phyloP scores from a whole-genome alignment of 2,797 vertebrate species.

The Coilia nasus region DNA sequence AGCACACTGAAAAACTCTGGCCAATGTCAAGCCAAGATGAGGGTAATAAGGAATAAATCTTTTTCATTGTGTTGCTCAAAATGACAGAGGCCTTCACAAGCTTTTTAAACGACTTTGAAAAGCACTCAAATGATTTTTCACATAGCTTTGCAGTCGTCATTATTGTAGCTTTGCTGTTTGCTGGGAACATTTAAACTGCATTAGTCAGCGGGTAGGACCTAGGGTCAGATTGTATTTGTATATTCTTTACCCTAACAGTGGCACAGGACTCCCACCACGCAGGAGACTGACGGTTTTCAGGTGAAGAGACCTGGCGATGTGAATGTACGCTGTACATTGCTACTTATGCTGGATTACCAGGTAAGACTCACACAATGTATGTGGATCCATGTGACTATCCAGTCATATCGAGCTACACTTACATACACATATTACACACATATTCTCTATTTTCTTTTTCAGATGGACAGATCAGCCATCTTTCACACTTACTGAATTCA shows the following conservation, averaged over 20 bases:
- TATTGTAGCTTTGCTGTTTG: not conserved
- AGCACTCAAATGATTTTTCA: constrained; percentile 3
- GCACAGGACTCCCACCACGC: constrained; percentile 95
- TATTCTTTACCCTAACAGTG: constrained; percentile 74
- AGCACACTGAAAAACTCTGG: constrained; percentile 46
- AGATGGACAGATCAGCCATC: not conserved
- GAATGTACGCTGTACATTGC: constrained; percentile 93
- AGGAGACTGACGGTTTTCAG: constrained; percentile 98
- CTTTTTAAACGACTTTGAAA: not conserved
- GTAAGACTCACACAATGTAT: constrained; percentile 65
- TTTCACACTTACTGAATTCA: not conserved
- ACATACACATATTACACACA: not conserved
- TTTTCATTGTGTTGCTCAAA: constrained; percentile 38
- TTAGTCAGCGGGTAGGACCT: not conserved
- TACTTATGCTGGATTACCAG: constrained; percentile 99
- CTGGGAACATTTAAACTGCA: not conserved
- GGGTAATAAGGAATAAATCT: constrained; percentile 47
- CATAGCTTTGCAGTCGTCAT: not conserved
- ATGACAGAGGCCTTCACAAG: not conserved
- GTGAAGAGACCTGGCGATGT: constrained; percentile 96
- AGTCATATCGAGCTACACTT: not conserved
- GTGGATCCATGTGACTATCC: not conserved
- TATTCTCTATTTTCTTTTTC: not conserved
- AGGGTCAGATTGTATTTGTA: not conserved
- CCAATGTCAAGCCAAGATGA: constrained; percentile 45